These are phyloP conservation scores for Hassar affinis DNA, from an alignment of 2,113 vertebrate species.

Conservation along the genomic window DNA sequence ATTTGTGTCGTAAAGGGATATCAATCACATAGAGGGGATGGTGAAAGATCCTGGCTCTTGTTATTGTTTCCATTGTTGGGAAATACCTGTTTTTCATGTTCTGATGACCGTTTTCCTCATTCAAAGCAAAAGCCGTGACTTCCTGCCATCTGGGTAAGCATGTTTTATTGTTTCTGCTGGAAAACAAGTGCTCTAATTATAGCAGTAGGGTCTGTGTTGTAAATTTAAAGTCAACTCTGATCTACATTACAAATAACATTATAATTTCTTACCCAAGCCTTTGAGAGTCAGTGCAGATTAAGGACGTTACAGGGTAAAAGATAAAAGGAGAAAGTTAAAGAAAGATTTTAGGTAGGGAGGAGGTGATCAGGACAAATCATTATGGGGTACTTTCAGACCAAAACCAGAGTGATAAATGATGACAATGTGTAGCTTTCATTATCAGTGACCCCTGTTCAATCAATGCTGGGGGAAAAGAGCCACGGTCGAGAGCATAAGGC, in stretches of 20 bases:
- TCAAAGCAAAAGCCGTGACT: conserved; percentile 58
- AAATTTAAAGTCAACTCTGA: conserved; percentile 24
- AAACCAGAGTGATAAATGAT: conserved; percentile 49
- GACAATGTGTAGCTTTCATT: conserved; percentile 52
- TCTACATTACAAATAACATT: conserved; percentile 24
- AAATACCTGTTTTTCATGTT: conserved; percentile 58
- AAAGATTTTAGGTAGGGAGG: conserved; percentile 16
- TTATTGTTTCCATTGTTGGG: conserved; percentile 59
- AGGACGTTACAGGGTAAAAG: conserved; percentile 30
- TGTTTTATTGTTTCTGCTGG: conserved; percentile 52
- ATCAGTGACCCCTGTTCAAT: conserved; percentile 57
- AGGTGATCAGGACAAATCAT: conserved; percentile 49
- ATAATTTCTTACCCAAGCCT: conserved; percentile 8
- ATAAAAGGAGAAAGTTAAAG: conserved; percentile 37
- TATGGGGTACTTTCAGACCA: conserved; percentile 39
- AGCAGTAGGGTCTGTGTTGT: conserved; percentile 34
- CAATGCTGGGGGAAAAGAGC: conserved; percentile 39
- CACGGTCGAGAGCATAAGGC: conserved; percentile 47
- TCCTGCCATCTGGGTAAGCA: conserved; percentile 59
- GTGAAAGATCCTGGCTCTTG: conserved; percentile 52
- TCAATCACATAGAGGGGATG: conserved; percentile 52
- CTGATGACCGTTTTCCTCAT: conserved; percentile 56
- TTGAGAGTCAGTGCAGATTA: conserved; percentile 20
- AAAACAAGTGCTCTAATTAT: conserved; percentile 55
- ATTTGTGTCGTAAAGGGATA: conserved; percentile 49